Evolutionary conservation across 2,797 vertebrate species (phyloP).

Genomic region (Lutjanus campechanus): DNA sequence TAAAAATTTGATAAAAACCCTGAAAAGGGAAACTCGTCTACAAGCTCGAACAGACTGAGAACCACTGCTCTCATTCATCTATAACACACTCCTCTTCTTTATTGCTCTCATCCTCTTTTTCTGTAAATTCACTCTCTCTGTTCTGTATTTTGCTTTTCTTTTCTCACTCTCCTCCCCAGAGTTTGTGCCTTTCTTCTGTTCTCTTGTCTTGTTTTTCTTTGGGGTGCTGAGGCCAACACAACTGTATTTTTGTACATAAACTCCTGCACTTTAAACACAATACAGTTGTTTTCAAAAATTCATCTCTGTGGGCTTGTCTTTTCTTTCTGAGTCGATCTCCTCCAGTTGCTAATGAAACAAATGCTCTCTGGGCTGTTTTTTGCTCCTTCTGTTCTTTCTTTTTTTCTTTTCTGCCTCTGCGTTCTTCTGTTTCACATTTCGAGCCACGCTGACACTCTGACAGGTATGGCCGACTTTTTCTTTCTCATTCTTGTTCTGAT

Average conservation of each 20-base stretch:
- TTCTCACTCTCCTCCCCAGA: slow-evolving; percentile 84
- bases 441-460: slow-evolving; percentile 54
- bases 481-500: slow-evolving; percentile 51
- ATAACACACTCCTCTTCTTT: neutral
- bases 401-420: slow-evolving; percentile 52
- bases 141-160: slow-evolving; percentile 60
- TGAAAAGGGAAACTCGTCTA: neutral
- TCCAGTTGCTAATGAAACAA: slow-evolving; percentile 20
- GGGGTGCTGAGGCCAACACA: slow-evolving; percentile 84
- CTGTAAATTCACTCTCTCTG: slow-evolving; percentile 50
- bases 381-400: slow-evolving; percentile 49
- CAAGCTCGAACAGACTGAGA: slow-evolving; percentile 19
- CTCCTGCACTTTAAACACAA: slow-evolving; percentile 92
- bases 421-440: slow-evolving; percentile 64
- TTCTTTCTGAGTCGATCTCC: slow-evolving; percentile 60
- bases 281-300: slow-evolving; percentile 80
- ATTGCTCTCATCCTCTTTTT: slow-evolving; percentile 32
- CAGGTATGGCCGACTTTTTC: slow-evolving; percentile 75
- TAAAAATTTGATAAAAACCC: neutral
- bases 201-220: slow-evolving; percentile 80
- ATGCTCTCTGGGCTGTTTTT: slow-evolving; percentile 18
- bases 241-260: slow-evolving; percentile 91
- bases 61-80: slow-evolving; percentile 4
- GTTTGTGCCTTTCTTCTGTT: slow-evolving; percentile 90
- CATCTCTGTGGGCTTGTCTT: slow-evolving; percentile 65